Base-by-base conservation (phyloP, 1,140 invertebrate species). In the Lepidurus couesii region DNA sequence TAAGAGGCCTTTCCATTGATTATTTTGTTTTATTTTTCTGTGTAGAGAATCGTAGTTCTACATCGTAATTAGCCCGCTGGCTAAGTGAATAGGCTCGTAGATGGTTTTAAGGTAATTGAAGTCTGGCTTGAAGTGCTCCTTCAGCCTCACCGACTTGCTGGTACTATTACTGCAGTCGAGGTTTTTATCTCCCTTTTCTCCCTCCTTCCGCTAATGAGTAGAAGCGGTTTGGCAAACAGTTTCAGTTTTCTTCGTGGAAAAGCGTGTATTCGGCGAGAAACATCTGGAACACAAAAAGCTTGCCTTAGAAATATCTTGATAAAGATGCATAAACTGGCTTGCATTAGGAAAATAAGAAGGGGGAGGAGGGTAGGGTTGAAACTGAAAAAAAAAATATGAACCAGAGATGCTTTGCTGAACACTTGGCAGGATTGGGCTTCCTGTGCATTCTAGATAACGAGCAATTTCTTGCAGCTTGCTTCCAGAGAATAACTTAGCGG, bases 251-350 rank as follows among this genome's bases (percentile, higher is more conserved):
- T 65, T 65, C 8, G 16, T 65, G 45, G 45, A 65, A 65, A 16
- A 13, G 21, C n/a, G 53, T 65, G 16, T 13, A n/a, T 21, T 65
- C 53, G 53, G 16, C 13, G 1, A 21, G 16, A 65, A 65, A 21
- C 53, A 65, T 4, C 53, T 65, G 53, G 16, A 65, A 65, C 16
- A 16, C 53, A 16, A 65, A 65, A 65, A 65, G 53, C 53, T 21
- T 65, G 53, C 9, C 21, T 34, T 34, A 21, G n/a, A 65, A 65
- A 13, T 65, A 16, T 65, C 53, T 21, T 13, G 1, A 21, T 65
- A 65, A 65, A 65, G 53, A 65, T 65, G 53, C 53, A 65, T 65
- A 65, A 13, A 65, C 16, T 65, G 47, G 53, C 53, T 65, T 65
- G 13, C 53, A 65, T 65, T 65, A 65, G 53, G 53, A 16, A 65